Conservation (phyloP, 2,797 vertebrate species). For the Caiman crocodilus region DNA sequence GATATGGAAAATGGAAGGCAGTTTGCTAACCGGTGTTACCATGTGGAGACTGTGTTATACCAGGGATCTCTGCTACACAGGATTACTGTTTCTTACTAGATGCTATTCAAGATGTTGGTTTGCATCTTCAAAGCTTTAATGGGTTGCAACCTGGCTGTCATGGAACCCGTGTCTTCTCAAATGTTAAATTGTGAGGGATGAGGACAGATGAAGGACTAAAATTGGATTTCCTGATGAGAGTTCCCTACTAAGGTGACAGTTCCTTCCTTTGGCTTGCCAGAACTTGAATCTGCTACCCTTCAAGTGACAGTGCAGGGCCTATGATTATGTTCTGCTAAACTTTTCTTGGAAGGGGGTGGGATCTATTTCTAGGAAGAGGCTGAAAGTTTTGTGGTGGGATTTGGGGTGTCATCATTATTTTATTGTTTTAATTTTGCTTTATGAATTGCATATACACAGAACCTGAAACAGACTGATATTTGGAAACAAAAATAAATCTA, state of each 20-base stretch:
- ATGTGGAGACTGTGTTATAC: neutral
- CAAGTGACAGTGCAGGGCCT: neutral
- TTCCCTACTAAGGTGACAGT: neutral
- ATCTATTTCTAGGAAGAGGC: conserved; percentile 6
- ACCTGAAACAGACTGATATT: conserved; percentile 46
- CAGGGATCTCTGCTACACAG: neutral
- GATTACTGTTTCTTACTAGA: conserved; percentile 7
- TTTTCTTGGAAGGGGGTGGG: conserved; percentile 15
- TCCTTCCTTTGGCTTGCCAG: neutral
- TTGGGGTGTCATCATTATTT: conserved; percentile 31
- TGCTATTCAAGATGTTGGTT: neutral
- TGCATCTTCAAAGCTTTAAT: conserved; percentile 4
- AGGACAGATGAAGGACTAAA: neutral
- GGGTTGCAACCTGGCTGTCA: neutral
- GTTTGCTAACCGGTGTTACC: neutral
- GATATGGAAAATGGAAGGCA: neutral
- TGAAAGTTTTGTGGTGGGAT: conserved; percentile 20
- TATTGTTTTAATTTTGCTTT: neutral
- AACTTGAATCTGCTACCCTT: conserved; percentile 34
- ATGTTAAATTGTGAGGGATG: neutral
- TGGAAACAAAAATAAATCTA: conserved; percentile 42
- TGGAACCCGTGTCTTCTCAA: conserved; percentile 10
- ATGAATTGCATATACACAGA: neutral
- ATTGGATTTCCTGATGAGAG: neutral
- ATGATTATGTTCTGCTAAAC: conserved; percentile 1